A percentile compares a stretch with the other conserved stretches of the same genome.
Conservation (phyloP, 2,113 vertebrate genomes). For the Hoplias malabaricus region DNA sequence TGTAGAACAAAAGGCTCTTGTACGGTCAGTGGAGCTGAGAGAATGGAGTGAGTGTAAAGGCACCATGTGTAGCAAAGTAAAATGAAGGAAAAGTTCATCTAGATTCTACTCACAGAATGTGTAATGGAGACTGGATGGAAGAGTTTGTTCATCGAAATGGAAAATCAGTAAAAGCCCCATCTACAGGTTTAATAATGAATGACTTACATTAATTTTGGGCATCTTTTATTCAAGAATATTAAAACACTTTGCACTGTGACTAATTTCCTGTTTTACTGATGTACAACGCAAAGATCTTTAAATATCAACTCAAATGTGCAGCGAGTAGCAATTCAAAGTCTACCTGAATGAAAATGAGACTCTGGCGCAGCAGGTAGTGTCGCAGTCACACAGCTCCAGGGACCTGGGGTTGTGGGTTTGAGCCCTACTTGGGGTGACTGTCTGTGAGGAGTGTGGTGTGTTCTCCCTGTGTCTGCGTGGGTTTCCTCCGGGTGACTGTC, state of each 20-base stretch:
- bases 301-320: conserved; percentile 7
- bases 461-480: too few relatives aligned
- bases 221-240: conserved; percentile 27
- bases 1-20: too few relatives aligned
- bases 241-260: conserved; percentile 26
- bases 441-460: too few relatives aligned
- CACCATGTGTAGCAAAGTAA: background rate
- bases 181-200: conserved; percentile 34
- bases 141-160: conserved; percentile 22
- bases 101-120: conserved; percentile 16
- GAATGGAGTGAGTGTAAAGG: too few relatives aligned
- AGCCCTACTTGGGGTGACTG: too few relatives aligned
- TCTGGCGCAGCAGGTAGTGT: too few relatives aligned
- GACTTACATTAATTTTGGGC: conserved; percentile 24
- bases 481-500: too few relatives aligned
- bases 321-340: background rate
- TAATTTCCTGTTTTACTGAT: conserved; percentile 26
- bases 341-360: conserved; percentile 2
- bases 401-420: too few relatives aligned
- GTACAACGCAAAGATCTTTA: conserved; percentile 6
- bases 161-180: conserved; percentile 32
- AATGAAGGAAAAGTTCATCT: conserved; percentile 1
- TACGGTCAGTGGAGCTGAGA: too few relatives aligned
- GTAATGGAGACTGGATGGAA: too few relatives aligned
- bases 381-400: background rate